A percentile compares a stretch with the other conserved stretches of the same genome.
Conservation (phyloP, 2,888 invertebrate species). For the Rhopalosiphum nymphaeae region DNA sequence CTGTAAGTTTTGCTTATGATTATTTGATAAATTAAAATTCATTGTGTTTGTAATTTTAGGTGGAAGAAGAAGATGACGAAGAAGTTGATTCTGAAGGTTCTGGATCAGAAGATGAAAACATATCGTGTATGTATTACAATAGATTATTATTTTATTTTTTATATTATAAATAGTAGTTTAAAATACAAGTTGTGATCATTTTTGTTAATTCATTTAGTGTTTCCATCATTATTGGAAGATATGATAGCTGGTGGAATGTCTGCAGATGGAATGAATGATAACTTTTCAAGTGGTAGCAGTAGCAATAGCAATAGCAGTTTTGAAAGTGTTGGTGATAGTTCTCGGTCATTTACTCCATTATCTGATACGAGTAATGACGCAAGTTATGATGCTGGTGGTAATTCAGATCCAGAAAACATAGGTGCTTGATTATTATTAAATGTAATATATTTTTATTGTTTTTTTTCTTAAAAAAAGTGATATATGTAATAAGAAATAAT, state of each 20-base stretch:
- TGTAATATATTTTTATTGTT: constrained; percentile 6
- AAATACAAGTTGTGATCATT: background rate
- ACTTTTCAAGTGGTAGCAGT: constrained; percentile 39
- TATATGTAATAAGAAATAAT: constrained; percentile 39
- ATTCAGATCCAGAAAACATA: background rate
- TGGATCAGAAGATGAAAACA: constrained; percentile 70
- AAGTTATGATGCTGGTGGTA: background rate
- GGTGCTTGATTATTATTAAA: constrained; percentile 18
- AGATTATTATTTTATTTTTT: background rate
- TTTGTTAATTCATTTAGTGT: constrained; percentile 7
- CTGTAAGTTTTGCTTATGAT: constrained; percentile 72
- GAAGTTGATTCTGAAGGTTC: constrained; percentile 75
- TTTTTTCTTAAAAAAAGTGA: background rate
- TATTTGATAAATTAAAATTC: constrained; percentile 6
- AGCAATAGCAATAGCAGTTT: background rate
- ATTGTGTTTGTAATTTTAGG: constrained; percentile 70
- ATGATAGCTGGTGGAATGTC: background rate
- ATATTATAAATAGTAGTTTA: background rate
- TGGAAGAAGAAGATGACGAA: constrained; percentile 77
- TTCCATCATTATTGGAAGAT: constrained; percentile 41
- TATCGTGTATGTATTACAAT: constrained; percentile 24
- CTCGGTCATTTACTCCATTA: constrained; percentile 9
- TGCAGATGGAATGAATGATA: background rate
- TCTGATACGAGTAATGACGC: constrained; percentile 19
- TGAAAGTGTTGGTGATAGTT: background rate